Conservation (phyloP, 2,113 vertebrate species). For the Terrapene triunguis region DNA sequence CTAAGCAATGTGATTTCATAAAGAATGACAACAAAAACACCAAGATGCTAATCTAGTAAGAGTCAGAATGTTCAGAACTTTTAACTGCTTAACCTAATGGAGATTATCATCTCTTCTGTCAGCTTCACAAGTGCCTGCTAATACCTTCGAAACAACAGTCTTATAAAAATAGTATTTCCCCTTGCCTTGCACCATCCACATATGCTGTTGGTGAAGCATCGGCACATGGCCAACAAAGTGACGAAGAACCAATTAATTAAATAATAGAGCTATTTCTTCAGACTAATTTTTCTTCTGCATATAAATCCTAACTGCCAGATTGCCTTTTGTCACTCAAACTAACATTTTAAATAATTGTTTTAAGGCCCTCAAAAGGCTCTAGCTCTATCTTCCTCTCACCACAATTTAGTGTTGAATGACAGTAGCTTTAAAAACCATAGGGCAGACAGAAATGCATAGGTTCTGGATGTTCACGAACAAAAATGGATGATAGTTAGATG, state of each 20-base stretch:
- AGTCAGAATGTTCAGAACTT: conserved; percentile 59
- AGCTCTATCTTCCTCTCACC: neutral
- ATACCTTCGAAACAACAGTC: conserved; percentile 2
- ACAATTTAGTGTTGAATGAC: neutral
- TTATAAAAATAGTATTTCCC: neutral
- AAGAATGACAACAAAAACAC: conserved; percentile 44
- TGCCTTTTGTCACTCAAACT: neutral
- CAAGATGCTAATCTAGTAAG: conserved; percentile 63
- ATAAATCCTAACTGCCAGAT: neutral
- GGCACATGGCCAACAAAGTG: neutral
- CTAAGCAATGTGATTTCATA: conserved; percentile 59
- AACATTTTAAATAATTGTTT: neutral
- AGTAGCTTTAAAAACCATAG: neutral
- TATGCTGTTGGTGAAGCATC: neutral
- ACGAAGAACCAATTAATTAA: neutral
- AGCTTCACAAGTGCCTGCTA: conserved; percentile 18
- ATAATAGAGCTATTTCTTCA: neutral
- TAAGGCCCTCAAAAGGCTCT: neutral
- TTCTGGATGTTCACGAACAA: neutral
- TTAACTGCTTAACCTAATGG: conserved; percentile 57
- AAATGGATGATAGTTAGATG: neutral
- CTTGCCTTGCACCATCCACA: no score
- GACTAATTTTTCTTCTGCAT: neutral
- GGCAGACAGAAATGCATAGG: neutral
- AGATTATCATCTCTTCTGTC: conserved; percentile 52